These are phyloP conservation scores for Fabriciana adippe DNA, from an alignment of 2,888 invertebrate species.

Conservation along the genomic window DNA sequence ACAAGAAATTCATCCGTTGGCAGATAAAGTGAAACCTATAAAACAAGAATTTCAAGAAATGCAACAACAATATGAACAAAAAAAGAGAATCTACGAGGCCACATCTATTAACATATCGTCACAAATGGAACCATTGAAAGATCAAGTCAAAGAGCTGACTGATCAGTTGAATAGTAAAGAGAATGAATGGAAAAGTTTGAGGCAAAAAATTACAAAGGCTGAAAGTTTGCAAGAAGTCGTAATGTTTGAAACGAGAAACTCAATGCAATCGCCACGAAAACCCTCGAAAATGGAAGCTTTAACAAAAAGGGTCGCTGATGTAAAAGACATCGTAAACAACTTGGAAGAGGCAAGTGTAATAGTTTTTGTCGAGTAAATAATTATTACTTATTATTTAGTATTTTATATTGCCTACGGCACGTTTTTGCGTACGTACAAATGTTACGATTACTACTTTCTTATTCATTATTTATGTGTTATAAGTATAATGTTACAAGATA, in stretches of 20 bases:
- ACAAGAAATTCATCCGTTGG: slow-evolving; percentile 74
- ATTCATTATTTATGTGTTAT: too few species aligned
- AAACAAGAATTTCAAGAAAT: slow-evolving; percentile 85
- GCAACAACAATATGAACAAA: slow-evolving; percentile 85
- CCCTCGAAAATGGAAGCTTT: slow-evolving; percentile 84
- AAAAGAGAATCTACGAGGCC: slow-evolving; percentile 86
- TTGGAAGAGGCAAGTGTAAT: slow-evolving; percentile 55
- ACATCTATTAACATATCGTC: slow-evolving; percentile 81
- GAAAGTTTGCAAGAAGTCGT: slow-evolving; percentile 81
- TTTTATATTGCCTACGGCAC: background rate
- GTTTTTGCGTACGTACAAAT: background rate
- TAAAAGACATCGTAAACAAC: slow-evolving; percentile 79
- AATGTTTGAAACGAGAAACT: slow-evolving; percentile 76
- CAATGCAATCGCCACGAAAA: slow-evolving; percentile 75
- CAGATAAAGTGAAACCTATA: slow-evolving; percentile 83
- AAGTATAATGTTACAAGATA: too few species aligned
- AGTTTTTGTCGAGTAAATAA: too few species aligned
- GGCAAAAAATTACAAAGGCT: slow-evolving; percentile 79
- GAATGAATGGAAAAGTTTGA: slow-evolving; percentile 79
- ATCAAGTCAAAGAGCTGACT: slow-evolving; percentile 77
- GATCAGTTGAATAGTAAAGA: slow-evolving; percentile 77
- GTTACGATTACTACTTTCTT: too few species aligned
- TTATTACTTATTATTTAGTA: too few species aligned
- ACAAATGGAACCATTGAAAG: slow-evolving; percentile 81
- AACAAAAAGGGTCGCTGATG: slow-evolving; percentile 83